Evolutionary conservation across 2,113 vertebrate genomes (phyloP).

Genomic region (Dromaius novaehollandiae): DNA sequence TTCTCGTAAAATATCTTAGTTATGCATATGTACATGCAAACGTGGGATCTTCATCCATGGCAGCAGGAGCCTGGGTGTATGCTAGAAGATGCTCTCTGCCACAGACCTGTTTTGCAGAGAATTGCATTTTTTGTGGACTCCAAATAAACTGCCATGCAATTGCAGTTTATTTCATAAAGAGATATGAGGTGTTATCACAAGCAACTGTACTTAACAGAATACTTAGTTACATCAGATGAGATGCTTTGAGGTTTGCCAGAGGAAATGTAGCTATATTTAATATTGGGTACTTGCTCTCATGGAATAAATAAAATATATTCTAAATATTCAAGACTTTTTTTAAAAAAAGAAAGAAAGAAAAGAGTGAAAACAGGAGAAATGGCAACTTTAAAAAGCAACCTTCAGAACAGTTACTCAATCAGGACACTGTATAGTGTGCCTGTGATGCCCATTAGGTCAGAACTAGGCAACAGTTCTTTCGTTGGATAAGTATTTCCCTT

Average conservation of each 20-base stretch:
- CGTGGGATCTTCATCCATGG: neutral
- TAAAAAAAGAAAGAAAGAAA: neutral
- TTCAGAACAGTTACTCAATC: neutral
- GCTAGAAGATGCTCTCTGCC: neutral
- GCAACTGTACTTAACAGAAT: neutral
- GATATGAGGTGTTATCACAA: neutral
- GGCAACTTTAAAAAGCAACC: neutral
- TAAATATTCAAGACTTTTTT: neutral
- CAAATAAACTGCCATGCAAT: neutral
- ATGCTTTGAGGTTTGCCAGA: neutral
- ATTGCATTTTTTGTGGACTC: neutral
- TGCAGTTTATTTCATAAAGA: neutral
- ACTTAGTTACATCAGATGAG: neutral
- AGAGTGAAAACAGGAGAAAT: neutral
- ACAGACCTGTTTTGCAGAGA: neutral
- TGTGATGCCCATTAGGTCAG: neutral
- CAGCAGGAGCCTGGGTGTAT: neutral
- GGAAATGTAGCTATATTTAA: neutral
- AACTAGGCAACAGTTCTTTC: neutral
- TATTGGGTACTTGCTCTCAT: neutral
- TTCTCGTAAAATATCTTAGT: neutral
- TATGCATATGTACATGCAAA: neutral
- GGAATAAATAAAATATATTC: neutral
- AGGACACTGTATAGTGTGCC: neutral
- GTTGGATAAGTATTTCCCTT: neutral